Evolutionary conservation across 2,797 vertebrate genomes (phyloP).

Genomic region (Oreortyx pictus): DNA sequence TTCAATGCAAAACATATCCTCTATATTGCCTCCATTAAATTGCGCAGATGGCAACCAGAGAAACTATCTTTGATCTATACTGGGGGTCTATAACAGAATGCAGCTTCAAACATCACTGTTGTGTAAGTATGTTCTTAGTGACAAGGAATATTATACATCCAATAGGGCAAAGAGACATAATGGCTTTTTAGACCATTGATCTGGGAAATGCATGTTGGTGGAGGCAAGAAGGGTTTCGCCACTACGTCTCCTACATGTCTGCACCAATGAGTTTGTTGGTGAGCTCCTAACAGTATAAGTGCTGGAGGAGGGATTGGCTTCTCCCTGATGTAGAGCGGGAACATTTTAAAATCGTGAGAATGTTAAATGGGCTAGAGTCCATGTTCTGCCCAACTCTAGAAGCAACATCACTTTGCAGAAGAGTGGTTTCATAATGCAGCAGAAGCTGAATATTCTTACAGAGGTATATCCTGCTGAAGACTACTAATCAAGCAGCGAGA

Average conservation of each 20-base stretch:
- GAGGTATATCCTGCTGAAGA: background rate
- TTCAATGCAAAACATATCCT: slow-evolving; percentile 6
- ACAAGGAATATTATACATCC: background rate
- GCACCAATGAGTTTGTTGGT: background rate
- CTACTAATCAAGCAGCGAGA: background rate
- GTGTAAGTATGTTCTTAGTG: background rate
- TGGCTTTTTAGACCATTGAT: background rate
- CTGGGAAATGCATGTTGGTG: background rate
- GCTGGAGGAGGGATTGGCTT: background rate
- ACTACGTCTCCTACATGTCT: background rate
- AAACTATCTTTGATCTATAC: background rate
- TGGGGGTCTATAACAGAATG: background rate
- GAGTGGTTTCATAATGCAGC: background rate
- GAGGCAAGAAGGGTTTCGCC: background rate
- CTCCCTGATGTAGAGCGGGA: background rate
- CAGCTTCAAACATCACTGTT: slow-evolving; percentile 5
- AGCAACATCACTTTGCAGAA: background rate
- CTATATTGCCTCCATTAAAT: background rate
- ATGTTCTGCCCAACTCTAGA: background rate
- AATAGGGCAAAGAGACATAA: background rate
- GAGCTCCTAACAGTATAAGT: background rate
- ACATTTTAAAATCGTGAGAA: background rate
- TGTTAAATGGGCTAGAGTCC: background rate
- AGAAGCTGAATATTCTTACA: background rate
- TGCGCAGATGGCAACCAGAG: slow-evolving; percentile 34